Percentiles rank a stretch among this genome's conserved stretches.
Conservation (phyloP, 2,113 vertebrate species). For the Aegithalos caudatus region DNA sequence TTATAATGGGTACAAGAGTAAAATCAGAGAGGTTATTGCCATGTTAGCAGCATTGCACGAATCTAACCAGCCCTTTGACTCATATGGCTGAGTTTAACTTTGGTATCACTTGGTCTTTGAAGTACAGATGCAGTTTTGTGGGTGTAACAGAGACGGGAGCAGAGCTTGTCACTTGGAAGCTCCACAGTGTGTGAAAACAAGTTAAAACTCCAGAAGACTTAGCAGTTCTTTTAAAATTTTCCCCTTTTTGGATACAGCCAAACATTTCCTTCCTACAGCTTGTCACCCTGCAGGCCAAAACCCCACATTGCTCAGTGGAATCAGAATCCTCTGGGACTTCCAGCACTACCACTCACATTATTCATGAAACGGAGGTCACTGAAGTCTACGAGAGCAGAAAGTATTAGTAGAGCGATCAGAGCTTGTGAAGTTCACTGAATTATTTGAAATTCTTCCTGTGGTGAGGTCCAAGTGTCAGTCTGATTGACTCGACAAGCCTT, state of each 20-base stretch:
- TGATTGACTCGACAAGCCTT: not conserved
- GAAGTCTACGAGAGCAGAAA: not conserved
- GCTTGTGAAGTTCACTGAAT: not conserved
- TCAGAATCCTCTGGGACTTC: not conserved
- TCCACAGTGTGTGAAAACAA: slow-evolving; percentile 10
- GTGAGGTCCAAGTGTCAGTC: not conserved
- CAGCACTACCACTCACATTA: not conserved
- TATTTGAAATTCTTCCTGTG: slow-evolving; percentile 12
- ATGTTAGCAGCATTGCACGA: not conserved
- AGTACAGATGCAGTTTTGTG: not conserved
- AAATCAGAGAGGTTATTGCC: not conserved
- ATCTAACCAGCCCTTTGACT: not conserved
- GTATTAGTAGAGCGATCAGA: slow-evolving; percentile 5
- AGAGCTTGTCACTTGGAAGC: slow-evolving; percentile 17
- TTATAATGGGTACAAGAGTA: not conserved
- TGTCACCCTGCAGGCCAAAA: slow-evolving; percentile 6
- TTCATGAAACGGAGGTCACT: not conserved
- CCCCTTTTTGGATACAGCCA: not conserved
- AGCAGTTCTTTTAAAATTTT: not conserved
- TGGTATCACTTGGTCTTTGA: not conserved
- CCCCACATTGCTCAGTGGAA: not conserved
- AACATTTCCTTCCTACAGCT: not conserved
- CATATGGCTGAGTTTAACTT: not conserved
- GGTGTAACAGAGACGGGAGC: not conserved
- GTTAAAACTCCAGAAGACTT: not conserved